Base-by-base conservation (phyloP, 2,888 invertebrate species). In the Apotomis turbidana region DNA sequence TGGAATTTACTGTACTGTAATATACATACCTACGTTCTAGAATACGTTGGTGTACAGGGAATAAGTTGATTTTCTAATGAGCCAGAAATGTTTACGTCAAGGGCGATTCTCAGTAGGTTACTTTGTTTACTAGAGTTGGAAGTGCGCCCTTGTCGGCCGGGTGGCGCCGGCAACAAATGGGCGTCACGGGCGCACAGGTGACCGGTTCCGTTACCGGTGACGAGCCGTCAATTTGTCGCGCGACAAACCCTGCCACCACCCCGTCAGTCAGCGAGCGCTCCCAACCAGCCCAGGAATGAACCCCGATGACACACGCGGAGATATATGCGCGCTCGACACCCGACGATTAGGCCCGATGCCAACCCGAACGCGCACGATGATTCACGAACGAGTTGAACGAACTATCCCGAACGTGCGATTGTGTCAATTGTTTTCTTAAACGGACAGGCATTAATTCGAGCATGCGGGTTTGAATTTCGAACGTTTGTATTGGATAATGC, bases 351-450 rank as follows among this genome's bases (percentile, higher is more conserved):
- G 93, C 87, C 85, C 81, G 81, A 83, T 90, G 93, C 93, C 93
- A 93, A 93, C 84, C 86, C 83, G 83, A 86, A 78, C 78, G 78
- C 81, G 78, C 82, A 83, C 87, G 86, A 88, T 90, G 90, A 89
- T 88, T 89, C 91, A 90, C 88, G 87, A 87, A 87, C 87, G 90
- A 84, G 90, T 86, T 90, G 90, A 91, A 86, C 83, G 83, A 83
- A 83, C 84, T 78, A 78, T 78, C 79, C 80, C 82, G 83, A 85
- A 83, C 87, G 83, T 79, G 82, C 84, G 80, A 83, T 84, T 82
- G 85, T 85, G 85, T 85, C 91, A 91, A 92, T 92, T 91, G 92
- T 91, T 91, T 90, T 91, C 90, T 88, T 88, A 87, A 89, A 90
- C 87, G 87, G 85, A 85, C 82, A 81, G 81, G 83, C 85, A 86